phyloP scores from a whole-genome alignment of 2,888 invertebrate species.

The Acronicta leporina region DNA sequence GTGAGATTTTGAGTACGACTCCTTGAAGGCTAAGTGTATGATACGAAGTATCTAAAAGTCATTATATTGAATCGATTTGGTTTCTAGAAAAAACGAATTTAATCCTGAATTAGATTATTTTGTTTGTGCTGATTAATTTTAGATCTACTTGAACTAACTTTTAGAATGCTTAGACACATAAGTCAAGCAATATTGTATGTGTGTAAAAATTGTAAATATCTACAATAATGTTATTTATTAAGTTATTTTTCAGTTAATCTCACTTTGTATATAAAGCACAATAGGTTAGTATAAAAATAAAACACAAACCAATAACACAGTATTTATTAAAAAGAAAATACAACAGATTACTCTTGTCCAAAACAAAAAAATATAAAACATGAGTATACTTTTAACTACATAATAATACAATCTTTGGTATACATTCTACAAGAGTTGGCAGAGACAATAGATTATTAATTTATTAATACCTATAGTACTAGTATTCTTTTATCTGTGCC shows the following conservation, averaged over 20 bases:
- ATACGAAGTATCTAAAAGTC: background rate
- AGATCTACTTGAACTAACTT: constrained; percentile 1
- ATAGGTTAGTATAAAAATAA: constrained; percentile 35
- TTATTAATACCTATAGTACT: no score
- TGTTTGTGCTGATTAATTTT: background rate
- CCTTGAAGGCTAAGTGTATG: background rate
- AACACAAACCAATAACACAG: constrained; percentile 41
- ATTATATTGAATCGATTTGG: background rate
- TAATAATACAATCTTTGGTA: no score
- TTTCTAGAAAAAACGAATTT: background rate
- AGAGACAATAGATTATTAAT: no score
- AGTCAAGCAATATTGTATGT: constrained; percentile 41
- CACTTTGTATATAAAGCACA: constrained; percentile 35
- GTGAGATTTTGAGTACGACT: background rate
- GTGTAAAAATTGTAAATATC: constrained; percentile 38
- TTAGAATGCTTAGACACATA: constrained; percentile 13
- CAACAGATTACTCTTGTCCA: background rate
- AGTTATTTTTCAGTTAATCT: constrained; percentile 31
- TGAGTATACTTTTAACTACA: no score
- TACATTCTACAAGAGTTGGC: no score
- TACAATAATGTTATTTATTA: constrained; percentile 40
- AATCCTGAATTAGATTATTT: constrained; percentile 7
- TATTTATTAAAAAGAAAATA: constrained; percentile 39
- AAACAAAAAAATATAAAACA: background rate
- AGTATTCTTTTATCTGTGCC: no score